Percentiles rank a stretch among this genome's conserved stretches.
Evolutionary conservation across 2,888 invertebrate species (phyloP).

Genomic region (Cremastinae sp.): DNA sequence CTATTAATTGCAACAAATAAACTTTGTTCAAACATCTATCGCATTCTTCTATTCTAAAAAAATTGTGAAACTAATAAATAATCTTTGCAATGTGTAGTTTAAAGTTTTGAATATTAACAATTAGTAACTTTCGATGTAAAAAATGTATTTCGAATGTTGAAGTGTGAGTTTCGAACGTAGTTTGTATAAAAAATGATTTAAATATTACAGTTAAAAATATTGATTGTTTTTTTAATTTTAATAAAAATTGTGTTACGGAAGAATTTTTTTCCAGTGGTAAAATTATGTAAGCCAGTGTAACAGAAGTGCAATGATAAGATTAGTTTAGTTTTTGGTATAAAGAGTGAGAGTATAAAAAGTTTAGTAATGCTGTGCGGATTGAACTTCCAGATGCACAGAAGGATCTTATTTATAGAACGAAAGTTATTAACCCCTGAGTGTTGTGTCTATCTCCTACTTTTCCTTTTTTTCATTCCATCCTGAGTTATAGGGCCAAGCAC

Average conservation of each 20-base stretch:
- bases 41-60: not conserved
- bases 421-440: constrained; percentile 73
- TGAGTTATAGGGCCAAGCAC: constrained; percentile 21
- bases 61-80: no score
- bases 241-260: no score
- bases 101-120: not conserved
- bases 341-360: not conserved
- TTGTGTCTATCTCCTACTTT: constrained; percentile 29
- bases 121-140: not conserved
- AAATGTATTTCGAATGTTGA: not conserved
- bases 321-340: constrained; percentile 60
- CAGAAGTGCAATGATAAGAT: constrained; percentile 1
- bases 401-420: constrained; percentile 71
- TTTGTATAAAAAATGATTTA: no score
- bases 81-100: no score
- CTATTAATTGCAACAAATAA: not conserved
- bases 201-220: no score
- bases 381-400: constrained; percentile 36
- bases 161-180: constrained; percentile 10
- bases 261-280: no score
- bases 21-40: no score
- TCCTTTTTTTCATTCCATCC: constrained; percentile 20
- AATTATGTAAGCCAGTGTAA: not conserved
- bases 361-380: constrained; percentile 35
- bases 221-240: no score